Conservation (phyloP, 2,113 vertebrate species). For the Eira barbara region DNA sequence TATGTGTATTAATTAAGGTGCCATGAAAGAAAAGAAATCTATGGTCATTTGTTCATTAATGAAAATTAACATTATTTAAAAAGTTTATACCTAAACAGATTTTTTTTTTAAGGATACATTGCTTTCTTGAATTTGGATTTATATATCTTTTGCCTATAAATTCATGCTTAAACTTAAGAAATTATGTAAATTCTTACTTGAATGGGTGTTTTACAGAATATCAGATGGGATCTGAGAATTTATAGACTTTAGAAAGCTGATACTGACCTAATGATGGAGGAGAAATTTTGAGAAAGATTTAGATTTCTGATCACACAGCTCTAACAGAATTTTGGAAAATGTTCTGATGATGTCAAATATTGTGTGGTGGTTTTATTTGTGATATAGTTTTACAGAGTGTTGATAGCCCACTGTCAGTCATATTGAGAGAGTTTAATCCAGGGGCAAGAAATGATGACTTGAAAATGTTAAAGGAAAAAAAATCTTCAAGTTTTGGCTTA, state of each 20-base stretch:
- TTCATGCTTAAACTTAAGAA: background rate
- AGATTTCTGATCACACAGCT: background rate
- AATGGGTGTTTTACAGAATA: background rate
- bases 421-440: background rate
- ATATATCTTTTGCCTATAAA: background rate
- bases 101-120: background rate
- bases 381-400: background rate
- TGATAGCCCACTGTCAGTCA: background rate
- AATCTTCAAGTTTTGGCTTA: background rate
- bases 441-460: background rate
- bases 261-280: background rate
- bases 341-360: background rate
- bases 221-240: background rate
- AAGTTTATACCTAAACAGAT: background rate
- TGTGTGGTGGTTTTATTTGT: background rate
- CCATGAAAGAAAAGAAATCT: background rate
- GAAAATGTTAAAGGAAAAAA: background rate
- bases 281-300: background rate
- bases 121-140: background rate
- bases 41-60: background rate
- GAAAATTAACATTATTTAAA: background rate
- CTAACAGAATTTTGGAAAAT: background rate
- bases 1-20: background rate
- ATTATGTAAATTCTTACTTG: background rate
- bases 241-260: background rate